Evolutionary conservation across 2,113 vertebrate species (phyloP), one percentile per base, ranked within the genome.

Genomic region (Smithornis capensis): DNA sequence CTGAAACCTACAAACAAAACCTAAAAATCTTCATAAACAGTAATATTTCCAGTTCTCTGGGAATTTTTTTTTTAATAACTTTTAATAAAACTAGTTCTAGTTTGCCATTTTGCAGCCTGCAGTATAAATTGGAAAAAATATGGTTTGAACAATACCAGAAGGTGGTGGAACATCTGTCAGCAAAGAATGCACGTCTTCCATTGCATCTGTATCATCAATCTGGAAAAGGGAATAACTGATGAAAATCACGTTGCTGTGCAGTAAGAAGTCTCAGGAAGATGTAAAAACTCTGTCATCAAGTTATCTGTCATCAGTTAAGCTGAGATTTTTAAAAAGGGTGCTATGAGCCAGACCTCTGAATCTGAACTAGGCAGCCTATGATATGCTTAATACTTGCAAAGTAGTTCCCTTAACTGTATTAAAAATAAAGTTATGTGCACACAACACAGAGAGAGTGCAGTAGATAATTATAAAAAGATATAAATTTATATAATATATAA

Each of bases 201-300:
- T 98, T 73, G 99, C 99, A 78, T 99, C 99, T 2, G 99, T 99
- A 92, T 99, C 99, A 95, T 99, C 99, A 75, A 99, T 99, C 99
- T 99, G 94, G 49, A 96, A 89, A 76, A 35, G 79, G 40, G 9
- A 68, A 9, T 29, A 33, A 68, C 35, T 40, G 25, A 83, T 42
- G 57, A 60, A 92, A 86, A 40, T 64, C 24, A 77, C 0, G 9
- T 22, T 62, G 37, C 40, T 81, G n/a, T 67, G 75, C 6, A 83
- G 37, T 65, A 38, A 23, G 37, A 86, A 63, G 23, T 24, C 50
- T 89, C 64, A 83, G 31, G 40, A 91, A 53, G 28, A 33, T 27
- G 16, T 24, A 70, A 76, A 44, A 71, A 14, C 8, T 50, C 19
- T 31, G 22, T 50, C 12, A 68, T 59, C 14, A 19, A 44, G 37